Evolutionary conservation across 2,797 vertebrate species (phyloP).

Genomic region (Aldrovandia affinis): DNA sequence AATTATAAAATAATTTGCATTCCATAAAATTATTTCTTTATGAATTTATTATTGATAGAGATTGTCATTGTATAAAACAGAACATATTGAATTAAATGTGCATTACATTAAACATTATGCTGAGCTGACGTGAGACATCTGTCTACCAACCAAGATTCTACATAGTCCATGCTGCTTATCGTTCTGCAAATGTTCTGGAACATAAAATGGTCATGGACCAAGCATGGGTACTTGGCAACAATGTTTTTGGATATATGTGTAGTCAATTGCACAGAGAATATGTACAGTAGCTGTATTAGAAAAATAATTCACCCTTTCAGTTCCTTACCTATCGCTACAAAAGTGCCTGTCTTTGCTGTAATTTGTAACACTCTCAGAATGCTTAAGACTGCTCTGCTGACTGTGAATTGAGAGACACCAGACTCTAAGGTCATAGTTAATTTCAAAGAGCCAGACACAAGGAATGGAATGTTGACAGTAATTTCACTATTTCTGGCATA

Average conservation of each 20-base stretch:
- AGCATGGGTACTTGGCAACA: too few species aligned
- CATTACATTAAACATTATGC: neutral
- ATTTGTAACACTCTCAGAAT: neutral
- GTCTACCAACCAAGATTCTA: neutral
- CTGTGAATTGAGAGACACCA: neutral
- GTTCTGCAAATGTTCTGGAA: neutral
- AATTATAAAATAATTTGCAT: too few species aligned
- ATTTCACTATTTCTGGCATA: neutral
- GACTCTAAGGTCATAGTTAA: too few species aligned
- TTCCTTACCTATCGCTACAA: neutral
- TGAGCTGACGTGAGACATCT: neutral
- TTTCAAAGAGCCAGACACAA: neutral
- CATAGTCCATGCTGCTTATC: neutral
- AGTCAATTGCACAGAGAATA: too few species aligned
- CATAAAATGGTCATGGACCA: neutral
- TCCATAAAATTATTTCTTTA: too few species aligned
- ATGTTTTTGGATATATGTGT: too few species aligned
- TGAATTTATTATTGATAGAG: too few species aligned
- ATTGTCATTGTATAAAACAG: neutral
- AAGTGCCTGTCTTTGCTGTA: neutral
- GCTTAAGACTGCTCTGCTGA: neutral
- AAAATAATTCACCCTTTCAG: too few species aligned
- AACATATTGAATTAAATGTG: neutral
- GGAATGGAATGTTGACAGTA: too few species aligned
- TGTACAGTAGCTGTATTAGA: too few species aligned